Evolutionary conservation across 2,888 invertebrate genomes (phyloP).

Genomic region (Cheilosia grossa): DNA sequence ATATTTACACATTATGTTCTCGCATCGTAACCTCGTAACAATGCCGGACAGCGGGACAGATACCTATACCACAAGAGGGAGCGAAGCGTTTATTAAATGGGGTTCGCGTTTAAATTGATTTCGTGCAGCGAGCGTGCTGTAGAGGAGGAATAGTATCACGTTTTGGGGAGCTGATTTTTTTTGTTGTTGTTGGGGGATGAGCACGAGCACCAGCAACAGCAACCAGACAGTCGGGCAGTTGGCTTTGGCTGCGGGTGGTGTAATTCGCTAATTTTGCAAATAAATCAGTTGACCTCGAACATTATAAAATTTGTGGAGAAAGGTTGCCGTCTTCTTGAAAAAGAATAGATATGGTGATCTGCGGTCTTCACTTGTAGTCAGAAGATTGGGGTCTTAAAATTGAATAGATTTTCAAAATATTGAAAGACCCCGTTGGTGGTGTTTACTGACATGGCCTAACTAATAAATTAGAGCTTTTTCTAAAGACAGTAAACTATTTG

Average conservation of each 20-base stretch:
- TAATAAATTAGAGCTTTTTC: no score
- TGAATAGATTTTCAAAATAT: no score
- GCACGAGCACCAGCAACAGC: no score
- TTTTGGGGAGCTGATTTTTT: constrained; percentile 31
- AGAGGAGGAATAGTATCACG: constrained; percentile 9
- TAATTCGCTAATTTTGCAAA: constrained; percentile 43
- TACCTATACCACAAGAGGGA: constrained; percentile 6
- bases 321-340: not conserved
- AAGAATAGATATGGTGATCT: no score
- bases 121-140: constrained; percentile 23
- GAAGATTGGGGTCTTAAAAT: no score
- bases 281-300: constrained; percentile 25
- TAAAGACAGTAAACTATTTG: no score
- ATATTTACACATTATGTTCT: no score
- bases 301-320: not conserved
- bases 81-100: constrained; percentile 40
- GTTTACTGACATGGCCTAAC: no score
- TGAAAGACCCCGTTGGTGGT: no score
- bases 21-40: not conserved
- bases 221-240: constrained; percentile 10
- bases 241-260: constrained; percentile 4
- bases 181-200: not conserved
- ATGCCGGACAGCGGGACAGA: not conserved
- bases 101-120: constrained; percentile 49
- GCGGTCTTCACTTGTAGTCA: no score